phyloP scores from a whole-genome alignment of 1,140 invertebrate species.

The Polypedilum vanderplanki region DNA sequence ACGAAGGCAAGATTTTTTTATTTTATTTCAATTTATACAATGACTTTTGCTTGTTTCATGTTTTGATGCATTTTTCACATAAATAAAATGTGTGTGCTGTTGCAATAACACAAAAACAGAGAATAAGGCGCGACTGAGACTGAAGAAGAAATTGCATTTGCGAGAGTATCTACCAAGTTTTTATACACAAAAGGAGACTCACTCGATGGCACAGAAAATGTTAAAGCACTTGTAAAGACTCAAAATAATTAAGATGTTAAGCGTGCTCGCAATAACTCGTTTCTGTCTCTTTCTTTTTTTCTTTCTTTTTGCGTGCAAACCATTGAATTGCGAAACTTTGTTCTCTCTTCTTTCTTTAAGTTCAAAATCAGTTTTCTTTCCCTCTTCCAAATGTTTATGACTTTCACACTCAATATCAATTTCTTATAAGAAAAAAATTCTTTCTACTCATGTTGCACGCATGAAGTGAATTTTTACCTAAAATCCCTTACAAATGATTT shows the following conservation, averaged over 20 bases:
- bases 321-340: not conserved
- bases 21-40: no score
- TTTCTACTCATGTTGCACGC: no score
- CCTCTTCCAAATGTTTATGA: no score
- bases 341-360: not conserved
- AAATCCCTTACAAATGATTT: no score
- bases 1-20: no score
- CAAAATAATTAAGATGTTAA: constrained; percentile 20
- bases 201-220: not conserved
- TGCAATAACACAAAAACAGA: not conserved
- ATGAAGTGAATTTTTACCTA: no score
- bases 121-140: not conserved
- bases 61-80: not conserved
- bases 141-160: not conserved
- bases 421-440: no score
- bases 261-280: constrained; percentile 15
- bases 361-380: no score
- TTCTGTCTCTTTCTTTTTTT: not conserved
- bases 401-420: no score
- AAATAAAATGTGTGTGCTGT: not conserved
- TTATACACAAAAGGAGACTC: not conserved
- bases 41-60: not conserved
- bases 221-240: constrained; percentile 18
- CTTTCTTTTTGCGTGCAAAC: not conserved
- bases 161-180: no score